These are phyloP conservation scores for Staurois parvus DNA, from an alignment of 2,797 vertebrate species.

Conservation along the genomic window DNA sequence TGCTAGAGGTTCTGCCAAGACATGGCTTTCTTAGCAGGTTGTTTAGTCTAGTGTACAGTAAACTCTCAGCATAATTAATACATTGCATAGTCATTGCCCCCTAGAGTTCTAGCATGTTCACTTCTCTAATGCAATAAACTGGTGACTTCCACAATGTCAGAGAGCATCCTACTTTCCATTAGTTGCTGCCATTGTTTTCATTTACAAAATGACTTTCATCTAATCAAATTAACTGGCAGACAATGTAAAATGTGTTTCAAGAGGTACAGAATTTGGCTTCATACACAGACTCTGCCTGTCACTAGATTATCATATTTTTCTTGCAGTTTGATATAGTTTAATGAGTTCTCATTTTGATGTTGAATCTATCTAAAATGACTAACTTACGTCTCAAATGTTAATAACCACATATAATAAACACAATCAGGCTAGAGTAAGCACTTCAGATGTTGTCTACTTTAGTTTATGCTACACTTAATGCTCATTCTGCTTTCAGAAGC, in stretches of 20 bases:
- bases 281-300: constrained; percentile 6
- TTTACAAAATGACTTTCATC: constrained; percentile 50
- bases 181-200: constrained; percentile 47
- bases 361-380: too few species aligned
- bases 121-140: constrained; percentile 46
- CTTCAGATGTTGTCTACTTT: too few species aligned
- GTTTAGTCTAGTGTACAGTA: constrained; percentile 36
- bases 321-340: constrained; percentile 28
- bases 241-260: constrained; percentile 40
- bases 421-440: too few species aligned
- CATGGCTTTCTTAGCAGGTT: constrained; percentile 48
- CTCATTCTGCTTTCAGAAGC: too few species aligned
- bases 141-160: constrained; percentile 49
- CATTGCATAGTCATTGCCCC: constrained; percentile 53
- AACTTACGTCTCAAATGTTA: too few species aligned
- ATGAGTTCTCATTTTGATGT: not conserved
- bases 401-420: too few species aligned
- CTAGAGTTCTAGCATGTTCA: constrained; percentile 43
- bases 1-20: constrained; percentile 40
- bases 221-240: constrained; percentile 48
- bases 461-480: too few species aligned
- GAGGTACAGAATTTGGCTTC: constrained; percentile 30
- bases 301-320: constrained; percentile 5
- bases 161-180: constrained; percentile 46
- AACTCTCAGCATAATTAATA: constrained; percentile 54